A percentile compares a stretch with the other conserved stretches of the same genome.
Conservation (phyloP, 2,797 vertebrate genomes). For the Macrochelys suwanniensis region DNA sequence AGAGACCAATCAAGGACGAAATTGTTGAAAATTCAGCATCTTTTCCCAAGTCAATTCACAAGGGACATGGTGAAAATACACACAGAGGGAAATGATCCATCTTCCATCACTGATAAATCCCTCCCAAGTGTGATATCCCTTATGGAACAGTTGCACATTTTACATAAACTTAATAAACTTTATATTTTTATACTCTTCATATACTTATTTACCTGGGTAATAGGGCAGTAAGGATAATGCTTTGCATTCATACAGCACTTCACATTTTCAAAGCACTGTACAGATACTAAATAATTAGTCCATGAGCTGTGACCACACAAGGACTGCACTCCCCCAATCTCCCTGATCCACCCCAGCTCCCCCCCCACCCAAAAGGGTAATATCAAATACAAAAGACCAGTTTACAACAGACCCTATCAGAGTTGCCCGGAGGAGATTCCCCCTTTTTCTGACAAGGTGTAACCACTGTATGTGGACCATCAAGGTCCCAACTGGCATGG, state of each 20-base stretch:
- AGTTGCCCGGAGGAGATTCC: background rate
- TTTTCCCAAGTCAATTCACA: background rate
- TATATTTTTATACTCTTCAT: background rate
- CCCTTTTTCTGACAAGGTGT: background rate
- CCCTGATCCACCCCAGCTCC: background rate
- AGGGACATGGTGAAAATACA: background rate
- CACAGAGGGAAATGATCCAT: background rate
- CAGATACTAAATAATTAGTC: background rate
- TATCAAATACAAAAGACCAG: background rate
- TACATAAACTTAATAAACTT: background rate
- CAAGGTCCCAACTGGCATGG: background rate
- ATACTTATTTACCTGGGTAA: background rate
- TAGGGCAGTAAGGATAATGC: background rate
- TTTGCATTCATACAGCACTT: background rate
- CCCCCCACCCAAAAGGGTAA: background rate
- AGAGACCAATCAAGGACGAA: background rate
- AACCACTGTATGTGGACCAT: background rate
- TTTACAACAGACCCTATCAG: background rate
- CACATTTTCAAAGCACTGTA: background rate
- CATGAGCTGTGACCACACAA: background rate
- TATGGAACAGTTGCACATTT: background rate
- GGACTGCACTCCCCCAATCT: background rate
- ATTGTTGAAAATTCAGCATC: background rate
- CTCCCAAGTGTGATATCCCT: background rate
- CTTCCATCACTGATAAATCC: background rate